phyloP scores from a whole-genome alignment of 2,888 invertebrate genomes.

The Apotomis capreana region DNA sequence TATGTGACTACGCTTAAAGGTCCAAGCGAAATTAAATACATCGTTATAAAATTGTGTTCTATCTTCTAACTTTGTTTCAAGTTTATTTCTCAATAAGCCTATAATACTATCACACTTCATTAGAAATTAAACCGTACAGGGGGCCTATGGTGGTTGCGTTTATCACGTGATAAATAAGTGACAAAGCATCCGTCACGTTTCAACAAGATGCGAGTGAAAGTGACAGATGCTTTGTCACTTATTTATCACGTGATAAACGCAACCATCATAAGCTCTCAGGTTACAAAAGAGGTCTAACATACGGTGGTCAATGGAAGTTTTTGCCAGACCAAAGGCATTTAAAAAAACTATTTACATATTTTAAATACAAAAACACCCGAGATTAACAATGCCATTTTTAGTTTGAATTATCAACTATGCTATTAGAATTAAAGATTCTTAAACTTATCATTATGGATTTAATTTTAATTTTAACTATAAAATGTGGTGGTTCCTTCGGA shows the following conservation, averaged over 20 bases:
- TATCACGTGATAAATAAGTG: too few species aligned
- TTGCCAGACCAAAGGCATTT: conserved; percentile 31
- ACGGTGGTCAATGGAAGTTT: conserved; percentile 11
- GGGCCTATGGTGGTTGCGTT: too few species aligned
- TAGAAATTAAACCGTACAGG: conserved; percentile 30
- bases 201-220: too few species aligned
- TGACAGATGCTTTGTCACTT: too few species aligned
- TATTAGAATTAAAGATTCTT: conserved; percentile 17
- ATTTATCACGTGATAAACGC: too few species aligned
- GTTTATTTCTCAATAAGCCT: conserved; percentile 45
- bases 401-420: conserved; percentile 31
- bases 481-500: not conserved
- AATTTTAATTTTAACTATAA: conserved; percentile 11
- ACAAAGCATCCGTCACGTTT: too few species aligned
- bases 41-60: conserved; percentile 50
- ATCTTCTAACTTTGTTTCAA: conserved; percentile 44
- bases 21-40: conserved; percentile 48
- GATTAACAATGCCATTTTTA: conserved; percentile 39
- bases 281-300: conserved; percentile 15
- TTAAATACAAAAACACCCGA: conserved; percentile 42
- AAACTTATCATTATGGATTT: not conserved
- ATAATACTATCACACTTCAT: conserved; percentile 68
- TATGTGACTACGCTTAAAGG: conserved; percentile 36
- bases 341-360: conserved; percentile 42
- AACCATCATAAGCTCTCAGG: not conserved